Base-by-base conservation (phyloP, 2,888 invertebrate species). In the Polylopha cassiicola region DNA sequence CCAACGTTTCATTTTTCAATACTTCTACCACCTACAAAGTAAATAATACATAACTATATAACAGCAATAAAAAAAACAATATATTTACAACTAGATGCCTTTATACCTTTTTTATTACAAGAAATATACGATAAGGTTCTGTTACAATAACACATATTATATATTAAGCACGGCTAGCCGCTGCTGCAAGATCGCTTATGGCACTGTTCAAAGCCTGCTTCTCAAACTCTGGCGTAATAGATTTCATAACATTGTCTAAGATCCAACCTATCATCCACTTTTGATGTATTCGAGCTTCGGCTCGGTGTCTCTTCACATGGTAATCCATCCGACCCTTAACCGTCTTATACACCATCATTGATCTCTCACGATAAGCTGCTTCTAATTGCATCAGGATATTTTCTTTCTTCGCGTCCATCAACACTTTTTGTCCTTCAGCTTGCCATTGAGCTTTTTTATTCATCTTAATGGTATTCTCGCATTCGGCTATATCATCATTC, bases 181-280 rank as follows among this genome's bases (percentile, higher is more conserved):
- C 81, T 21, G 76, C 79, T 53, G 91, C 90, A 54, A 98, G 87
- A 71, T 96, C 95, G 44, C 87, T 85, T 61, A 98, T 93, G 65
- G 97, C 97, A 65, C 92, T 92, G 58, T 91, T 88, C 37, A 98
- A 86, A 27, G 93, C 93, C 52, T 92, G 90, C 67, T 94, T 92
- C 65, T 97, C 95, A 75, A 96, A 94, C 48, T 96, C 93, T 0
- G 97, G 91, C 4, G 96, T 95, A 55, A 97, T 93, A 21, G 95
- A 90, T 57, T 92, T 89, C 44, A 88, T 81, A 2, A 99, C 99
- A 60, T 88, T 92, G 36, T 87, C 81, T 22, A 96, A 90, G 54
- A 99, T 93, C 95, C 97, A 99, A 60, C 92, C 89, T 27, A 95
- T 92, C 93, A 99, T 94, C 85, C 98, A 95, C 68, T 92, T 94